Conservation (phyloP, 2,797 vertebrate genomes). For the Phaenicophaeus curvirostris region DNA sequence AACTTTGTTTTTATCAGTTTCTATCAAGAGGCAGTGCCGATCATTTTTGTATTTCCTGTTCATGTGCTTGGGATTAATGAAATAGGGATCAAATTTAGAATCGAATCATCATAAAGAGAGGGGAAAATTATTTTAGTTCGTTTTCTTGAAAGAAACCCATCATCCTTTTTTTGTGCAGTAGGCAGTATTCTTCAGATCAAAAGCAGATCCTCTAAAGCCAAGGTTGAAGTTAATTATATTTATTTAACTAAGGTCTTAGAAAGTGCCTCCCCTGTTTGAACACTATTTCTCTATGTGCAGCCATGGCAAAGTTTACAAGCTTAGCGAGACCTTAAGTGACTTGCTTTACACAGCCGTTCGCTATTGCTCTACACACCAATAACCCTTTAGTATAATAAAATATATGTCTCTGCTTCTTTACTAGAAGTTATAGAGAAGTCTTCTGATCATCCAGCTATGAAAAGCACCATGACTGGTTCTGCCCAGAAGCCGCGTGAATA, state of each 20-base stretch:
- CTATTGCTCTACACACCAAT: background rate
- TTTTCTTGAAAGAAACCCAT: background rate
- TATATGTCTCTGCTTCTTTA: background rate
- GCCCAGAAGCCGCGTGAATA: slow-evolving; percentile 61
- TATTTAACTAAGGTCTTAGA: background rate
- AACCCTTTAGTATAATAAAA: slow-evolving; percentile 46
- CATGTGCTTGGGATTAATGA: background rate
- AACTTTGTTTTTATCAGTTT: background rate
- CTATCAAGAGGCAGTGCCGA: background rate
- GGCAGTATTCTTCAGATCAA: background rate
- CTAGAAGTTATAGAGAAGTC: slow-evolving; percentile 53
- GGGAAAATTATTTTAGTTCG: background rate
- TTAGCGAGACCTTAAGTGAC: background rate
- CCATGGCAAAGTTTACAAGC: background rate
- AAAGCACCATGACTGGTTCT: slow-evolving; percentile 64
- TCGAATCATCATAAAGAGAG: background rate
- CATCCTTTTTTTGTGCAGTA: background rate
- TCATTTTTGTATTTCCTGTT: slow-evolving; percentile 1
- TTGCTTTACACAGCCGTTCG: background rate
- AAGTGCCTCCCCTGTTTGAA: background rate
- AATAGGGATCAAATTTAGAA: background rate
- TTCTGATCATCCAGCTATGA: slow-evolving; percentile 65
- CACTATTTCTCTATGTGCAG: background rate
- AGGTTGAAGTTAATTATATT: background rate
- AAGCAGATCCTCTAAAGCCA: background rate